Base-by-base conservation (phyloP, 1,140 invertebrate species). In the Globodera rostochiensis region DNA sequence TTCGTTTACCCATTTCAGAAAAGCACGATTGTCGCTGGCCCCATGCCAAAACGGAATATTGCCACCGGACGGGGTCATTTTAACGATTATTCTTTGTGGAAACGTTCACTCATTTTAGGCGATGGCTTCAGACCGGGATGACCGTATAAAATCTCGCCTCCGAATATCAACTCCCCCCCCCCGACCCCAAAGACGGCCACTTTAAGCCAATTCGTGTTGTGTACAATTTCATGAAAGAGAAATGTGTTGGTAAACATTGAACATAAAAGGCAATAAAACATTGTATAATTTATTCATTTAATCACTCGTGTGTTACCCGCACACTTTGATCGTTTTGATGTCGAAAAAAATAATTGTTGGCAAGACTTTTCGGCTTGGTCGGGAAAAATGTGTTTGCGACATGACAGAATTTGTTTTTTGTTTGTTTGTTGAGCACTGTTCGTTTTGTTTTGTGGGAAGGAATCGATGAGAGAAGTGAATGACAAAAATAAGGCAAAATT, bases 121-220 rank as follows among this genome's bases (percentile, higher is more conserved):
- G 77, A 78, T 25, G 77, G 77, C 19, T 78, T 78, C n/a, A 69
- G 77, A 21, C 77, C 77, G 66, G 77, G 77, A 66, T 78, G 36
- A 21, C 9, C 2, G 69, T 25, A 1, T 15, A 36, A 77, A 36
- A 69, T 77, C 7, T 5, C 60, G 57, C 13, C 21, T 9, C 50
- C 7, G 11, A 7, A 13, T 9, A 7, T 53, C 50, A 53, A 53
- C 50, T 3, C 50, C 50, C 7, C 50, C 50, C 50, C 7, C 50
- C 50, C 50, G 1, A 53, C 50, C 50, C 46, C 49, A 45, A 53
- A n/a, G 11, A 13, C 36, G 36, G 36, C 36, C 36, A 36, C 36
- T 36, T 36, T 36, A 36, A 3, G 36, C 57, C 21, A 13, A 53
- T 11, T 53, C 47, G n/a, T 25, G 60, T 36, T 60, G 21, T 45